phyloP scores from a whole-genome alignment of 2,888 invertebrate species.

The Scaptomyza cyrtandrae region DNA sequence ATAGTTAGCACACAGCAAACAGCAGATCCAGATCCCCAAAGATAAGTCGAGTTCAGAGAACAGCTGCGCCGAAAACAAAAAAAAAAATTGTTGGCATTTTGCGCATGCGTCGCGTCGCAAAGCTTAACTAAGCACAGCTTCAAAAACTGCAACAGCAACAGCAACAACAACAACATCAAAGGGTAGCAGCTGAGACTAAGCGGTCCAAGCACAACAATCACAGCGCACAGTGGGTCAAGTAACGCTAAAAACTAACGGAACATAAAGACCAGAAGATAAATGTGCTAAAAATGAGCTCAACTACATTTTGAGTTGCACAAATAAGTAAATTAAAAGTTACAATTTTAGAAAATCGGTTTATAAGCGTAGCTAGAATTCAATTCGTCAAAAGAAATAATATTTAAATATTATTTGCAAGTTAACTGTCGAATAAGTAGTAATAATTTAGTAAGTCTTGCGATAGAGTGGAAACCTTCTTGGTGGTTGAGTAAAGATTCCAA shows the following conservation, averaged over 20 bases:
- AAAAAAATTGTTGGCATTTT: slow-evolving; percentile 77
- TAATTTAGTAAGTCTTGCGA: no score
- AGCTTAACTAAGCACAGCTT: slow-evolving; percentile 1
- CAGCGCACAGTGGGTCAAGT: slow-evolving; percentile 42
- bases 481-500: no score
- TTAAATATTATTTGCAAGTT: no score
- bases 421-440: no score
- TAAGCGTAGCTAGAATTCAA: no score
- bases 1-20: slow-evolving; percentile 60
- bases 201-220: slow-evolving; percentile 34
- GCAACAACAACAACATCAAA: slow-evolving; percentile 1
- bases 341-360: no score
- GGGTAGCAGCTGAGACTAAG: neutral
- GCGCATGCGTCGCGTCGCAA: slow-evolving; percentile 72
- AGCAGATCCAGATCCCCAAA: slow-evolving; percentile 57
- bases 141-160: neutral
- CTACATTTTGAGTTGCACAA: no score
- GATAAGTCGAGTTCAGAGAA: slow-evolving; percentile 60
- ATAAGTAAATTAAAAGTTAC: no score
- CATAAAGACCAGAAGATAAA: neutral
- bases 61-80: slow-evolving; percentile 70
- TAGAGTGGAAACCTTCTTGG: no score
- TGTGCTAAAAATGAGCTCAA: no score
- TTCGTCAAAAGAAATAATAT: no score
- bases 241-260: neutral